Conservation (phyloP, 2,113 vertebrate genomes). For the Elephas maximus region DNA sequence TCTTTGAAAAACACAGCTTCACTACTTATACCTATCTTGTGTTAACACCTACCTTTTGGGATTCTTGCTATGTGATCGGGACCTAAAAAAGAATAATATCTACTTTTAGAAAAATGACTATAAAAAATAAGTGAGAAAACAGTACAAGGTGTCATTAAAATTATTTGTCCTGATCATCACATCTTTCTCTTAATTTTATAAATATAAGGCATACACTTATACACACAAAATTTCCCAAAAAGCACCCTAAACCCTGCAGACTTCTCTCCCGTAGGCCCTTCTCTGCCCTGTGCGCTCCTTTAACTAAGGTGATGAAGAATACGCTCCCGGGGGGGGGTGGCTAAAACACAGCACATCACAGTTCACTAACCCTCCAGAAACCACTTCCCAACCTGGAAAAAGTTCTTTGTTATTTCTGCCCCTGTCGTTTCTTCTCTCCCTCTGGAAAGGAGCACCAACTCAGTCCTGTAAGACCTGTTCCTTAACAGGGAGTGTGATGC, state of each 20-base stretch:
- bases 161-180: background rate
- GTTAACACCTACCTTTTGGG: constrained; percentile 88
- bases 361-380: constrained; percentile 32
- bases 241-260: background rate
- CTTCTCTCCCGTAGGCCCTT: background rate
- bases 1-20: constrained; percentile 49
- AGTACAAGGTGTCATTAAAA: background rate
- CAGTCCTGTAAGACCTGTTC: background rate
- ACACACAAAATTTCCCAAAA: background rate
- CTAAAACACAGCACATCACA: background rate
- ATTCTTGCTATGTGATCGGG: constrained; percentile 92
- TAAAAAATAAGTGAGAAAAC: background rate
- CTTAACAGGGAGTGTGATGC: background rate
- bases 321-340: background rate
- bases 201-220: background rate
- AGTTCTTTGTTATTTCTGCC: background rate
- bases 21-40: constrained; percentile 46
- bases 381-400: background rate
- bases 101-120: constrained; percentile 74
- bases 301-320: background rate
- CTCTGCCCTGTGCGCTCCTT: background rate
- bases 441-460: background rate
- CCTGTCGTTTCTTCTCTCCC: background rate
- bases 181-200: constrained; percentile 44
- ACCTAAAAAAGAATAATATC: constrained; percentile 84